Percentiles rank a stretch among this genome's conserved stretches.
Evolutionary conservation across 2,113 vertebrate species (phyloP).

Genomic region (Orientallactaga bullata): DNA sequence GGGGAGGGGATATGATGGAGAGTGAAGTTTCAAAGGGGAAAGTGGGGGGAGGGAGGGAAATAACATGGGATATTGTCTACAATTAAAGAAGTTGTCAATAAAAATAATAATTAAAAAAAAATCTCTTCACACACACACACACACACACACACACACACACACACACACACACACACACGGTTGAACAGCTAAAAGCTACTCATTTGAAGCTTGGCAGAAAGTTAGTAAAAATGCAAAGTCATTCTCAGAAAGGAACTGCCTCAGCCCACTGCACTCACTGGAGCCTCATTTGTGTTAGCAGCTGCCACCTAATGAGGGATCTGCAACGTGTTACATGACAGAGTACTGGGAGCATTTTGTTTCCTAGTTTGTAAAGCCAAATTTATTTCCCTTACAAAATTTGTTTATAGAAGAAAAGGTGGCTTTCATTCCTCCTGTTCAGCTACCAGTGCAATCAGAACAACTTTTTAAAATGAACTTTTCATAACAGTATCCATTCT

Average conservation of each 20-base stretch:
- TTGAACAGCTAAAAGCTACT: not conserved
- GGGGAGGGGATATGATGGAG: no score
- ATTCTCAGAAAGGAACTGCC: not conserved
- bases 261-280: not conserved
- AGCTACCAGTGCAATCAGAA: not conserved
- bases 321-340: fast-evolving
- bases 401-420: not conserved
- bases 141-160: not conserved
- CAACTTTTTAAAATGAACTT: not conserved
- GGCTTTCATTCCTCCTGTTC: not conserved
- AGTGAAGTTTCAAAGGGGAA: no score
- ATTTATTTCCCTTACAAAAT: not conserved
- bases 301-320: not conserved
- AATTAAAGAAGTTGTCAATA: no score
- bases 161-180: not conserved
- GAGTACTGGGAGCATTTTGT: not conserved
- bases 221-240: not conserved
- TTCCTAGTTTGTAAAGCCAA: constrained; percentile 14
- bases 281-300: not conserved
- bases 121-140: no score
- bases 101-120: no score
- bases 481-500: not conserved
- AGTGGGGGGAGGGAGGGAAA: no score
- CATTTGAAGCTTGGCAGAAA: not conserved
- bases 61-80: no score